Percentiles rank a stretch among this genome's conserved stretches.
Evolutionary conservation across 2,113 vertebrate species (phyloP).

Genomic region (Zapornia atra): DNA sequence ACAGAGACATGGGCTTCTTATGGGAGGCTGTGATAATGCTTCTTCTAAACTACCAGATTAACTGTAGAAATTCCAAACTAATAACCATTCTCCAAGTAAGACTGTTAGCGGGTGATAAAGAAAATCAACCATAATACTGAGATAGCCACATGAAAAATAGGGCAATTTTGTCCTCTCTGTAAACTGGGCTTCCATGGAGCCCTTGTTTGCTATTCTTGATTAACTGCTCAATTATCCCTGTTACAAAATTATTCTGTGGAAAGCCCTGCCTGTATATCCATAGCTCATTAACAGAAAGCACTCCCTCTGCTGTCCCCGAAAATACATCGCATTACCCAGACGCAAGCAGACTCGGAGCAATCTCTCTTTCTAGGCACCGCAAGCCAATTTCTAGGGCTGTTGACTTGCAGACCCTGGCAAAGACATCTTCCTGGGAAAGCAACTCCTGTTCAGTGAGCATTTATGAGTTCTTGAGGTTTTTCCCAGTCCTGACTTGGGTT

Average conservation of each 20-base stretch:
- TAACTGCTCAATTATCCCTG: conserved; percentile 66
- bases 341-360: background rate
- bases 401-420: background rate
- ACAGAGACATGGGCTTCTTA: background rate
- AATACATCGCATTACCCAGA: background rate
- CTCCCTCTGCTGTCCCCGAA: conserved; percentile 14
- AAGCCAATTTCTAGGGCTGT: background rate
- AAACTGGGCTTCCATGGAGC: conserved; percentile 51
- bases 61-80: conserved; percentile 53
- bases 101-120: conserved; percentile 56
- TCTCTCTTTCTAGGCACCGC: background rate
- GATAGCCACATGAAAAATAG: conserved; percentile 69
- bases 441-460: background rate
- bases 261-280: conserved; percentile 31
- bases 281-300: conserved; percentile 18
- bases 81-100: conserved; percentile 44
- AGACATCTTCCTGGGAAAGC: background rate
- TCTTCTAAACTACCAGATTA: conserved; percentile 43
- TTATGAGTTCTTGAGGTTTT: background rate
- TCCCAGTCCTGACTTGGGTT: background rate
- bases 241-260: conserved; percentile 34
- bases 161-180: conserved; percentile 61
- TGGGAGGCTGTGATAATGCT: background rate
- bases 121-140: conserved; percentile 45
- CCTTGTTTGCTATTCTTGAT: conserved; percentile 68